phyloP scores from a whole-genome alignment of 2,113 vertebrate species.

The Tupaia chinensis region DNA sequence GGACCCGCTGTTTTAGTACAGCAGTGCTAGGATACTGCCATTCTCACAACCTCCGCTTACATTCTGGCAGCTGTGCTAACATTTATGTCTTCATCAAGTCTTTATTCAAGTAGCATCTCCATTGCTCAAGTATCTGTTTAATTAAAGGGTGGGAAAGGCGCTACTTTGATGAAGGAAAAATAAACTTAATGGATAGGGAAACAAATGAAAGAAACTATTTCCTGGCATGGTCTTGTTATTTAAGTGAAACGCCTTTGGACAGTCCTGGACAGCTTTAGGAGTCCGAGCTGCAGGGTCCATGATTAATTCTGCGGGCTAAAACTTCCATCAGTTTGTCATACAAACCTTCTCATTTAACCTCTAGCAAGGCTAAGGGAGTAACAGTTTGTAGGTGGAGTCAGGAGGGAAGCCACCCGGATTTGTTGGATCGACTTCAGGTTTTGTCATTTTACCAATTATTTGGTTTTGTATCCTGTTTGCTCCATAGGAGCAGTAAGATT shows the following conservation, averaged over 20 bases:
- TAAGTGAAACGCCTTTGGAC: background rate
- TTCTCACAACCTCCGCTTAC: background rate
- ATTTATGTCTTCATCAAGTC: background rate
- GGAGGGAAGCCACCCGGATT: background rate
- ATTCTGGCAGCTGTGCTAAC: background rate
- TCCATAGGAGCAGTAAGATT: background rate
- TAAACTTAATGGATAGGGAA: background rate
- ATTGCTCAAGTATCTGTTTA: background rate
- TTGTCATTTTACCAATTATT: background rate
- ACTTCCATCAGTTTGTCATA: background rate
- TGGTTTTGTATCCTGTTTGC: background rate
- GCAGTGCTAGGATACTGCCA: background rate
- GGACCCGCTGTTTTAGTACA: background rate
- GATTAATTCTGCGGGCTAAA: background rate
- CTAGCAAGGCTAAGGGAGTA: background rate
- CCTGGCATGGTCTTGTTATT: background rate
- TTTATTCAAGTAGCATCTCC: background rate
- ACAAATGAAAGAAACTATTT: background rate
- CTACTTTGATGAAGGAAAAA: background rate
- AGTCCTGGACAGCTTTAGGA: no score
- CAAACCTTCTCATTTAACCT: background rate
- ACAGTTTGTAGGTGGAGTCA: background rate
- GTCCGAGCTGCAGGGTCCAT: background rate
- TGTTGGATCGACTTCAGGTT: background rate
- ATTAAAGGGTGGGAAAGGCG: constrained; percentile 4